Base-by-base conservation (phyloP, 2,888 invertebrate species). In the Lomographa bimaculata region DNA sequence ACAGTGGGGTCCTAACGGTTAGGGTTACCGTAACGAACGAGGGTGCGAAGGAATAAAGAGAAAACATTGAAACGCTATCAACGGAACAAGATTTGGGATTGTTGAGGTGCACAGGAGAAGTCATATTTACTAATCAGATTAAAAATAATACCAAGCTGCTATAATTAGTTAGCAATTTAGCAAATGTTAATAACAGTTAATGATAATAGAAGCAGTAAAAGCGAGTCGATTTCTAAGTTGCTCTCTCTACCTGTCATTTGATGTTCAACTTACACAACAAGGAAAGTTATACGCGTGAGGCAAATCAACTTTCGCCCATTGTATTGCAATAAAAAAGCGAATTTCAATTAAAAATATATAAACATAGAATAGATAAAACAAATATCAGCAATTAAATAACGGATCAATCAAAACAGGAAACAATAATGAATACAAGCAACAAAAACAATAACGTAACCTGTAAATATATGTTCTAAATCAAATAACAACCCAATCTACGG, bases 201-300 rank as follows among this genome's bases (percentile, higher is more conserved):
- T 72, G 61, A 67, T 66, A 71, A 66, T 71, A 59, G 58, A 64
- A 68, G 53, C 60, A 73, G 74, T 77, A 82, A 79, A 79, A 80
- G 76, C 76, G 67, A 71, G 65, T 78, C 73, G 83, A 85, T 85
- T 85, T 85, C 85, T 80, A 85, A 66, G 72, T 76, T 62, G 72
- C 84, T 84, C 81, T 77, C 81, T 80, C 84, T 82, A 83, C 77
- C 73, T 76, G 74, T 72, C 75, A 65, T 72, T 79, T 68, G 68
- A 68, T 75, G 76, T 75, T 82, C 68, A 77, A 72, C 84, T 89
- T 87, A 87, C 81, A 87, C 89, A 89, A 89, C 85, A 79, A 86
- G 81, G 87, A 87, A 89, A 89, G 86, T 84, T 84, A 79, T 74
- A 71, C 70, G 78, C 76, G 81, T 75, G 81, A 75, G 78, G 77